These are phyloP conservation scores for Ellobius talpinus DNA, from an alignment of 2,113 vertebrate genomes.

Conservation along the genomic window DNA sequence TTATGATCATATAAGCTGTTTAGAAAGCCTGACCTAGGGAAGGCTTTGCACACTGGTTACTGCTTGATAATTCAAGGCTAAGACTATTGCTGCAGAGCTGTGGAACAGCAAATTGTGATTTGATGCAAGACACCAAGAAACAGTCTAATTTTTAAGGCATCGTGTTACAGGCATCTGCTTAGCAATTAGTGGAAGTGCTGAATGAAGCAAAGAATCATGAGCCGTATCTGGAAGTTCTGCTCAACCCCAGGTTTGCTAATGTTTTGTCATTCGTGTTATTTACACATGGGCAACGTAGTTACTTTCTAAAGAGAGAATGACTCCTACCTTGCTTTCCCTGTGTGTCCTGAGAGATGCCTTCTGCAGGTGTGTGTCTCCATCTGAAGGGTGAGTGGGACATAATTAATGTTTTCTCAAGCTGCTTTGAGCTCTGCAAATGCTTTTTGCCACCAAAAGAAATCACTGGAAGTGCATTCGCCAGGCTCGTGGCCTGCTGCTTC, in stretches of 20 bases:
- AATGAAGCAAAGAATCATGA: conserved; percentile 56
- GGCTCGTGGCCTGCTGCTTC: background rate
- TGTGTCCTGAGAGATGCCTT: background rate
- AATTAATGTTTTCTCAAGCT: conserved; percentile 2
- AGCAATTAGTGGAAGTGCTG: conserved; percentile 55
- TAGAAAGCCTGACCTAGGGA: background rate
- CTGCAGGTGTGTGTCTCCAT: background rate
- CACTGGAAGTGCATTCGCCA: background rate
- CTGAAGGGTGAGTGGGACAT: background rate
- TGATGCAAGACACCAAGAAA: conserved; percentile 13
- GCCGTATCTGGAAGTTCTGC: conserved; percentile 39
- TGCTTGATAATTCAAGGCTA: background rate
- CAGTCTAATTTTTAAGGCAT: conserved; percentile 51
- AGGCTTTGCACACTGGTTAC: background rate
- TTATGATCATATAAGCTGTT: background rate
- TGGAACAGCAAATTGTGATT: conserved; percentile 31
- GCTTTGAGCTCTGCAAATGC: background rate
- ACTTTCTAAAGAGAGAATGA: background rate
- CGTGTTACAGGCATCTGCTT: conserved; percentile 45
- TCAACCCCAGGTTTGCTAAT: background rate
- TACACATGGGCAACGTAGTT: background rate
- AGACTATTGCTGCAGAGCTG: background rate
- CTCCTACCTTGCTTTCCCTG: background rate
- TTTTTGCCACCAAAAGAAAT: conserved; percentile 32
- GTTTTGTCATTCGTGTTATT: conserved; percentile 33